Percentiles rank a stretch among this genome's conserved stretches.
Conservation (phyloP, 2,888 invertebrate species). For the Penaeus monodon region DNA sequence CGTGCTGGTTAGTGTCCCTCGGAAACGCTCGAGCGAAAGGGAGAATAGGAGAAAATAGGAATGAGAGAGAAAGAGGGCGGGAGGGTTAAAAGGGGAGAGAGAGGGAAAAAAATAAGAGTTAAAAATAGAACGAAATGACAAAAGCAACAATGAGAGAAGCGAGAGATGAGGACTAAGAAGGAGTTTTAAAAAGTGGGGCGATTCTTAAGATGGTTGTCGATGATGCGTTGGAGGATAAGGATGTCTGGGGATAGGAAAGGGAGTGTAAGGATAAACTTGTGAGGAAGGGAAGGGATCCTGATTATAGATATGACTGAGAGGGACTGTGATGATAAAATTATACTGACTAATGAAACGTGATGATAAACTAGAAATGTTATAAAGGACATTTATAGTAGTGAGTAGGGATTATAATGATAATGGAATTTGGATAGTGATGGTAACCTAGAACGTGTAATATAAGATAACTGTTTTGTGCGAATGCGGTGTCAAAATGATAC, state of each 20-base stretch:
- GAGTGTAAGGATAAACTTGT: no score
- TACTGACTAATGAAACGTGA: not conserved
- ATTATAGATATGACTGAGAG: no score
- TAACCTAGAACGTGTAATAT: no score
- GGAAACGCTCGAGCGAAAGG: conserved; percentile 11
- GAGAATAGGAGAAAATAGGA: not conserved
- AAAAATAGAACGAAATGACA: not conserved
- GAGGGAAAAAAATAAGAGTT: not conserved
- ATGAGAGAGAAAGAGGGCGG: not conserved
- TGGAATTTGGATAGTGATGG: no score
- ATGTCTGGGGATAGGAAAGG: no score
- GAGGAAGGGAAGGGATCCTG: no score
- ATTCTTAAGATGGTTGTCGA: not conserved
- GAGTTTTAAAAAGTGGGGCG: not conserved
- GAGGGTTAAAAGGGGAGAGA: not conserved
- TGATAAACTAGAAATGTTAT: not conserved
- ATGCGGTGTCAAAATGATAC: no score
- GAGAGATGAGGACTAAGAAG: not conserved
- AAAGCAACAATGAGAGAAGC: not conserved
- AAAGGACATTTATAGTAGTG: no score
- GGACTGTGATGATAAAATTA: no score
- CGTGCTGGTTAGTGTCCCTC: not conserved
- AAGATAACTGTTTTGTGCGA: no score
- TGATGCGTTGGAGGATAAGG: no score
- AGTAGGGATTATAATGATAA: no score